These are phyloP conservation scores for Ahaetulla prasina DNA, from an alignment of 2,113 vertebrate species.

Conservation along the genomic window DNA sequence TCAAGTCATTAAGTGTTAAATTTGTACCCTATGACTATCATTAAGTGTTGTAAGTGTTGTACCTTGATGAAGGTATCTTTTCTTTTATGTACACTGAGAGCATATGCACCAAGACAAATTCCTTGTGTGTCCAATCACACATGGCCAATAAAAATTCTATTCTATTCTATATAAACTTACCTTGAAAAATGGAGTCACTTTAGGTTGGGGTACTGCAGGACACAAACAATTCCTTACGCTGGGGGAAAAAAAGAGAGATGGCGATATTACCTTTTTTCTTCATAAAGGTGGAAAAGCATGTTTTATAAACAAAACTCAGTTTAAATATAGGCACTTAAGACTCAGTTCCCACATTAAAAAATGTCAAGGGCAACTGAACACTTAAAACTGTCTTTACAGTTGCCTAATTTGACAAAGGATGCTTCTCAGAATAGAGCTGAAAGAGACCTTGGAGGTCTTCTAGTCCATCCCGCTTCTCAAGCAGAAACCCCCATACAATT, in stretches of 20 bases:
- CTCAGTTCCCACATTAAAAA: background rate
- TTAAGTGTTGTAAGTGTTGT: too few species aligned
- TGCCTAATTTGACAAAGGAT: background rate
- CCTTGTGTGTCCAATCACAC: too few species aligned
- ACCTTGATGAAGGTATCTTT: too few species aligned
- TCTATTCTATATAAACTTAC: conserved; percentile 70
- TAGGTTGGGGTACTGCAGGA: conserved; percentile 69
- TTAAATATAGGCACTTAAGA: background rate
- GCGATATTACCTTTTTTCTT: background rate
- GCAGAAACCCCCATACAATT: background rate
- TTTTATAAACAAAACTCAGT: background rate
- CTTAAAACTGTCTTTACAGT: background rate
- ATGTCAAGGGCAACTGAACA: background rate
- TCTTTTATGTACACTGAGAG: too few species aligned
- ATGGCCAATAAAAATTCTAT: too few species aligned
- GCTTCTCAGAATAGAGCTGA: background rate
- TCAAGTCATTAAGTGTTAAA: too few species aligned
- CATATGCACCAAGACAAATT: too few species aligned
- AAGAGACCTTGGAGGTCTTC: background rate
- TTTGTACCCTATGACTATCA: too few species aligned
- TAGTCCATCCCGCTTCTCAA: background rate
- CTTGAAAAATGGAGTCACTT: conserved; percentile 62
- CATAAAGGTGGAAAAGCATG: background rate
- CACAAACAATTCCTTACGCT: conserved; percentile 70
- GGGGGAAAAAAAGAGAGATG: background rate